Conservation (phyloP, 2,797 vertebrate genomes). For the Oceanodroma leucorhoa region DNA sequence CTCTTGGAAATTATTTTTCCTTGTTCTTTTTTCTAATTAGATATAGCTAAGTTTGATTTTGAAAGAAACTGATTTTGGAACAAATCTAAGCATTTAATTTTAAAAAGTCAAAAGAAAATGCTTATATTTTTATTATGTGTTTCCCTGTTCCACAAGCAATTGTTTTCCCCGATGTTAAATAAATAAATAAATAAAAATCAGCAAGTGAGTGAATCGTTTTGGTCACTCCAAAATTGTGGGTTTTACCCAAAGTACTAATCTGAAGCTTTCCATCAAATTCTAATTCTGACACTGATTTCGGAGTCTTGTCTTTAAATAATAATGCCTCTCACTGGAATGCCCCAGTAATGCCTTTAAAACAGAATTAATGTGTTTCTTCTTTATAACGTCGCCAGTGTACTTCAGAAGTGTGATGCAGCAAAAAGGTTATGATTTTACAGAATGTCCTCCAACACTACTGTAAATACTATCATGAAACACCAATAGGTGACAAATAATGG, state of each 20-base stretch:
- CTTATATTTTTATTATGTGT: not conserved
- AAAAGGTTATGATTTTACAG: not conserved
- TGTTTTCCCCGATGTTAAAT: not conserved
- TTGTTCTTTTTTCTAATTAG: not conserved
- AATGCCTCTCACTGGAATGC: not conserved
- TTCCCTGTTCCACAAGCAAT: not conserved
- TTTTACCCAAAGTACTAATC: not conserved
- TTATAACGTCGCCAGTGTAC: not conserved
- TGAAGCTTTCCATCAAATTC: not conserved
- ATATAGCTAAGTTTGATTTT: not conserved
- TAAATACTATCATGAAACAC: not conserved
- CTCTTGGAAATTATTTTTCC: not conserved
- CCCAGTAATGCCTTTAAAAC: not conserved
- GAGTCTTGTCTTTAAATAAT: not conserved
- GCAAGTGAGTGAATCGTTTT: rapidly evolving
- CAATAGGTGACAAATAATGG: not conserved
- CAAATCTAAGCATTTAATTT: not conserved
- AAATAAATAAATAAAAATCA: not conserved
- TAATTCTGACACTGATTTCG: not conserved
- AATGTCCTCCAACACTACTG: not conserved
- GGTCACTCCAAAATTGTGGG: not conserved
- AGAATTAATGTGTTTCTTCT: not conserved
- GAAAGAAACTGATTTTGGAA: not conserved
- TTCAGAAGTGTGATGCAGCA: not conserved
- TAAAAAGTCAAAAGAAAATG: not conserved